Evolutionary conservation across 2,888 invertebrate genomes (phyloP), one percentile per base, ranked within the genome.

Genomic region (Metellina segmentata): DNA sequence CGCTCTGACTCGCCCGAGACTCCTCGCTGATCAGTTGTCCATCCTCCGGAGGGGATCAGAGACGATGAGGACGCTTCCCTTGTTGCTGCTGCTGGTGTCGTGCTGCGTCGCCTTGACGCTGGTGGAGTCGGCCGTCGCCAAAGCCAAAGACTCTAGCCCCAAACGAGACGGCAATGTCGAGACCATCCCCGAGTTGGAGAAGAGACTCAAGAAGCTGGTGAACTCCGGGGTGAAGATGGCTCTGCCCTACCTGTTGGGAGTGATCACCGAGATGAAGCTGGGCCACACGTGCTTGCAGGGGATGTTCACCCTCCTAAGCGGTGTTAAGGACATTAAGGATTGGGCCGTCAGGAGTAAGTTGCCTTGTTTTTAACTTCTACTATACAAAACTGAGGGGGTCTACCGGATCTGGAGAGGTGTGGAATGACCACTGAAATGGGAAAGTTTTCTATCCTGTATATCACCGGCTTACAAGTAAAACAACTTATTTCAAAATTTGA

Each of bases 341-440:
- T 93, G 95, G 94, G 93, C 93, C 5, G 61, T 93, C 11, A 93
- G 81, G 91, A 90, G 93, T 93, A 81, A 92, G 93, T 88, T 20
- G 9, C 13, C 9, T 61, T 51, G n/a, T 81, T 74, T 11, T 16
- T 34, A 34, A 70, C 19, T 19, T 2, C 7, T 49, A 49, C 48
- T 77, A 6, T 77, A 11, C 4, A 8, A 6, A 69, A 6, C n/a
- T 69, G 0, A 16, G 13, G 70, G n/a, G n/a, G n/a, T 69, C 13
- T 69, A 16, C 70, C n/a, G n/a, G n/a, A 5, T n/a, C 70, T 69
- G 70, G n/a, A 69, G 6, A 16, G n/a, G 16, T 16, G 13, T 69
- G 34, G 34, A 34, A 4, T 4, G 1, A 34, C 34, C 34, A n/a
- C 34, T 34, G 34, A 34, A 34, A 34, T 0, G 19, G 16, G 9